phyloP scores from a whole-genome alignment of 2,113 vertebrate species.

The Malurus elegans region DNA sequence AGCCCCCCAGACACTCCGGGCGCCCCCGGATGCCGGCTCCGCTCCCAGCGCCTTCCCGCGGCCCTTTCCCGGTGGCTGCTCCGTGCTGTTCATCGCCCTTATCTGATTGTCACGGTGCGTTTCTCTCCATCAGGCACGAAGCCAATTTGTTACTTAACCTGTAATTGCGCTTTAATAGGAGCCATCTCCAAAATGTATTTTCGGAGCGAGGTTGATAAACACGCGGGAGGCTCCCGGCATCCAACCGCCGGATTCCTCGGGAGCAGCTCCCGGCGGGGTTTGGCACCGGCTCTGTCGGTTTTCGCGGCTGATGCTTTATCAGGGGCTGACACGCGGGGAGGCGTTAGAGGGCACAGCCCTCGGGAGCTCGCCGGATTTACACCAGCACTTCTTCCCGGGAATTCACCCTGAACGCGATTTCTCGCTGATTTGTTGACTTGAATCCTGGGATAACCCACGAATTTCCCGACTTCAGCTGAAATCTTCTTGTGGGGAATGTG shows the following conservation, averaged over 20 bases:
- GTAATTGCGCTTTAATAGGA: slow-evolving; percentile 65
- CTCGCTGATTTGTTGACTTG: not conserved
- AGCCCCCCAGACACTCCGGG: not conserved
- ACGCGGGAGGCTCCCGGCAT: not conserved
- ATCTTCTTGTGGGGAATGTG: not conserved
- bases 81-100: slow-evolving; percentile 27
- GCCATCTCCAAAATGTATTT: slow-evolving; percentile 49
- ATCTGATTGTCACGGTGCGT: slow-evolving; percentile 56
- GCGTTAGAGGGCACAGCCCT: not conserved
- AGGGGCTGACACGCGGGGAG: not conserved
- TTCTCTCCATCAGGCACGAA: slow-evolving; percentile 30
- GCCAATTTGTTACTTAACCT: slow-evolving; percentile 72
- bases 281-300: not conserved
- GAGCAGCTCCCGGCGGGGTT: not conserved
- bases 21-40: slow-evolving; percentile 15
- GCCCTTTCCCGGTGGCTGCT: slow-evolving; percentile 29
- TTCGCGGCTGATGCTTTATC: not conserved
- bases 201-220: slow-evolving; percentile 38
- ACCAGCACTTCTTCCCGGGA: not conserved
- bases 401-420: not conserved
- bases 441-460: not conserved
- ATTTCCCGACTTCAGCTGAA: not conserved
- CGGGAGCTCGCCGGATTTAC: fast-evolving
- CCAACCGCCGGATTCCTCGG: not conserved
- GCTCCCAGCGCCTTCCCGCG: not conserved